These are phyloP conservation scores for Netelia fuscicornis DNA, from an alignment of 2,888 invertebrate species.

Conservation along the genomic window DNA sequence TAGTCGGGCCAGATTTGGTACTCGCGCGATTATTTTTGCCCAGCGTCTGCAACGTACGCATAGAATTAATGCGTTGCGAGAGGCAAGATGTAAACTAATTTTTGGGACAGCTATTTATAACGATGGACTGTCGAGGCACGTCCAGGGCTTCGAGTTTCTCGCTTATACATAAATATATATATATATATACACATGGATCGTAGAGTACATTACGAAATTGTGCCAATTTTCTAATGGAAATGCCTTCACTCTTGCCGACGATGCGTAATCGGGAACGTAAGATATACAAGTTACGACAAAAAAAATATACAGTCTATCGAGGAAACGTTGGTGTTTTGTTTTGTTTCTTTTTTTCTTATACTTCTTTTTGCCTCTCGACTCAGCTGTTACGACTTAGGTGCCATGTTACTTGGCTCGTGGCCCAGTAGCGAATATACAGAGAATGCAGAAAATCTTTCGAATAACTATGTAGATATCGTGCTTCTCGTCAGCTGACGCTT, in stretches of 20 bases:
- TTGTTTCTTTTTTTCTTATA: background rate
- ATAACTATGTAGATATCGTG: background rate
- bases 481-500: constrained; percentile 20
- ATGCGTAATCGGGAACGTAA: background rate
- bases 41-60: background rate
- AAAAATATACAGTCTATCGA: background rate
- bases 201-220: constrained; percentile 20
- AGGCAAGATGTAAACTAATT: constrained; percentile 43
- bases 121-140: background rate
- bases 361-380: background rate
- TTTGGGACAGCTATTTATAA: constrained; percentile 63
- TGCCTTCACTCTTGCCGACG: constrained; percentile 11
- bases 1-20: no score
- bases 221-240: constrained; percentile 22
- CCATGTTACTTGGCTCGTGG: background rate
- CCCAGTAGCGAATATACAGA: background rate
- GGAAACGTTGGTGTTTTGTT: background rate
- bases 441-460: background rate
- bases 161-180: background rate
- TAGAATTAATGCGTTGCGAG: background rate
- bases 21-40: no score
- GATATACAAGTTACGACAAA: background rate
- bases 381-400: background rate
- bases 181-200: background rate
- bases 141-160: constrained; percentile 9